Base-by-base conservation (phyloP, 2,113 vertebrate species). In the Silurus meridionalis region DNA sequence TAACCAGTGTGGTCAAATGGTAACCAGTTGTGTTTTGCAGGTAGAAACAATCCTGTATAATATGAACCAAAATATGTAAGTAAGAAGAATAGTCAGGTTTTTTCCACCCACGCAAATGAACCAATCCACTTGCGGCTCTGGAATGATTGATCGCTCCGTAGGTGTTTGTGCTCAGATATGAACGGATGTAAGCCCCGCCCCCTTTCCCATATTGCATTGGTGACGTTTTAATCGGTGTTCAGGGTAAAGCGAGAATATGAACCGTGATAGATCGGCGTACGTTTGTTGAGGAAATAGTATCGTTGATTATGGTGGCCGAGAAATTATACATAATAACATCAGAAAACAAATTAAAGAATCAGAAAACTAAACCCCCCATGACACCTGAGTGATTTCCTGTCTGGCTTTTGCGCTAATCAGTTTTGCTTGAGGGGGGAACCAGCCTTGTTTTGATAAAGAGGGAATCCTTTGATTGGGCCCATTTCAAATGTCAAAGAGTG, bases 401-500 rank as follows among this genome's bases (percentile, higher is more conserved):
- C 69, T 66, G 80, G 48, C 81, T 81, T 85, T 86, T 84, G 37
- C 46, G 21, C 78, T 75, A 77, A 66, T 67, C 84, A 63, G 37
- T 77, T 69, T 46, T 64, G 55, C 85, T 86, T 75, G 72, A 74
- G 13, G 50, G 58, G 72, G 25, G 28, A 77, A 23, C 67, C 21
- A 69, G 74, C 57, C 78, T 72, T 77, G 85, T 86, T 88, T 86
- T 83, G 75, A 84, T 85, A 81, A 71, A 14, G 75, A 84, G 86
- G 58, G 84, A 88, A 82, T 84, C 81, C 85, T 78, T 60, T 87
- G 87, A 85, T 77, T 85, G 83, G 79, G 46, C 53, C 60, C 25
- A 64, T 75, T 69, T 74, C 69, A 85, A 90, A 90, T 84, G 80
- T 84, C 87, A 89, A 85, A 84, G 84, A 84, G 87, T 28, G 67